Percentiles rank a stretch among this genome's conserved stretches.
phyloP scores from a whole-genome alignment of 2,797 vertebrate species.

The Acrocephalus scirpaceus region DNA sequence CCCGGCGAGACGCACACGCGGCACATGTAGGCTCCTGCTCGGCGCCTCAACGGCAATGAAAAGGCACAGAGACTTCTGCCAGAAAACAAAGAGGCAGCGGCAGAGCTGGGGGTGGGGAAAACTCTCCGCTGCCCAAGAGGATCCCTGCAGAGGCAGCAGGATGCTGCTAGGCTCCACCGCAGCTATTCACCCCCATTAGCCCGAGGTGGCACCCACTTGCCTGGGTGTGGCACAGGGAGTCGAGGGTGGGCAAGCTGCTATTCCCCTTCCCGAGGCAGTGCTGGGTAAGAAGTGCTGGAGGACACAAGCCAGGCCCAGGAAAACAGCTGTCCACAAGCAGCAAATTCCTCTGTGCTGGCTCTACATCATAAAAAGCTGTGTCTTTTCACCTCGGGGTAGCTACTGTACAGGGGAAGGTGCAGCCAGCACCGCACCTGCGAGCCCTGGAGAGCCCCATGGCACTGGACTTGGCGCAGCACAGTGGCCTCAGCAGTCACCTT shows the following conservation, averaged over 20 bases:
- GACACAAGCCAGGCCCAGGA: constrained; percentile 13
- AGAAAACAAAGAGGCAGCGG: constrained; percentile 67
- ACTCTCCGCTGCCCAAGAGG: constrained; percentile 63
- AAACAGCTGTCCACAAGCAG: constrained; percentile 42
- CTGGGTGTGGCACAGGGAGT: neutral
- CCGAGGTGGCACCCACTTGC: neutral
- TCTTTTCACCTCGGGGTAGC: neutral
- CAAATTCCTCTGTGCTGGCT: constrained; percentile 35
- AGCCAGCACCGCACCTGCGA: accelerated
- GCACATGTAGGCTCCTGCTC: constrained; percentile 56
- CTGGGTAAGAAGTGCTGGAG: neutral
- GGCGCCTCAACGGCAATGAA: constrained; percentile 46
- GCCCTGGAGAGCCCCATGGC: accelerated
- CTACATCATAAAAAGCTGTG: neutral
- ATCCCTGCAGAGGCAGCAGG: constrained; percentile 54
- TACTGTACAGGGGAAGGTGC: neutral
- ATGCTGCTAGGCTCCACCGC: constrained; percentile 17
- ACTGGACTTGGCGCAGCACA: accelerated
- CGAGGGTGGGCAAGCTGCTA: neutral
- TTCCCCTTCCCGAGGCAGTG: neutral
- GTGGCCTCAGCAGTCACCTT: neutral
- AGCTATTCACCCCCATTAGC: neutral
- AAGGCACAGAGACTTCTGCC: constrained; percentile 59
- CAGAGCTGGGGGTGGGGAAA: constrained; percentile 64
- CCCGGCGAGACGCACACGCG: constrained; percentile 1